These are phyloP conservation scores for Mandrillus leucophaeus DNA, from an alignment of 2,113 vertebrate genomes.

Conservation along the genomic window DNA sequence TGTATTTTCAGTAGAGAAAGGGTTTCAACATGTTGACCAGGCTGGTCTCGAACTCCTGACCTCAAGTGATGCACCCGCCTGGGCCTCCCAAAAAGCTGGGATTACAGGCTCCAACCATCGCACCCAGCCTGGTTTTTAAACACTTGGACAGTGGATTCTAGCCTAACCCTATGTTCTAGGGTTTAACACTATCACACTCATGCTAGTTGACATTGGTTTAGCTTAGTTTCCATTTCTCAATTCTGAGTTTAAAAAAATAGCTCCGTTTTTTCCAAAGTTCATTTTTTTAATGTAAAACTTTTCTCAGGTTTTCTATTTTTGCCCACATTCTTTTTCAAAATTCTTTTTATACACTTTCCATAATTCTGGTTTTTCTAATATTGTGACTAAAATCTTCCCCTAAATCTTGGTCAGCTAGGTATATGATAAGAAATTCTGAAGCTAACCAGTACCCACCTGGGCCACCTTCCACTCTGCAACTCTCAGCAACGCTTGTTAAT, in stretches of 20 bases:
- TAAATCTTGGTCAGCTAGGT: background rate
- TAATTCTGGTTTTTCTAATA: background rate
- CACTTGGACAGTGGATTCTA: background rate
- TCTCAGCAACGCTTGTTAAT: background rate
- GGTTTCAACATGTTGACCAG: too few species aligned
- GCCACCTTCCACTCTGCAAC: accelerated
- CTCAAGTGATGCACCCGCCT: too few species aligned
- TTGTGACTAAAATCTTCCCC: background rate
- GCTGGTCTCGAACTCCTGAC: too few species aligned
- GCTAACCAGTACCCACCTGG: background rate
- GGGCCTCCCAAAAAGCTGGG: too few species aligned
- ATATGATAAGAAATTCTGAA: background rate
- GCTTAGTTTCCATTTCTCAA: background rate
- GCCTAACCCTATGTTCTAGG: background rate
- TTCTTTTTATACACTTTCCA: background rate
- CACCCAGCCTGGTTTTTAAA: background rate
- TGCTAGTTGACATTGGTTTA: background rate
- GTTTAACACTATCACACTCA: background rate
- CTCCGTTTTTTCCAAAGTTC: background rate
- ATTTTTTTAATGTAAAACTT: background rate
- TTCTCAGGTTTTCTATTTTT: background rate
- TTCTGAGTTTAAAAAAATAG: background rate
- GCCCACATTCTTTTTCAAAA: background rate
- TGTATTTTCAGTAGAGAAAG: too few species aligned
- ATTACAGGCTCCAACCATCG: too few species aligned